Evolutionary conservation across 1,140 invertebrate genomes (phyloP), one percentile per base, ranked within the genome.

Genomic region (Euura saliciscinereae): DNA sequence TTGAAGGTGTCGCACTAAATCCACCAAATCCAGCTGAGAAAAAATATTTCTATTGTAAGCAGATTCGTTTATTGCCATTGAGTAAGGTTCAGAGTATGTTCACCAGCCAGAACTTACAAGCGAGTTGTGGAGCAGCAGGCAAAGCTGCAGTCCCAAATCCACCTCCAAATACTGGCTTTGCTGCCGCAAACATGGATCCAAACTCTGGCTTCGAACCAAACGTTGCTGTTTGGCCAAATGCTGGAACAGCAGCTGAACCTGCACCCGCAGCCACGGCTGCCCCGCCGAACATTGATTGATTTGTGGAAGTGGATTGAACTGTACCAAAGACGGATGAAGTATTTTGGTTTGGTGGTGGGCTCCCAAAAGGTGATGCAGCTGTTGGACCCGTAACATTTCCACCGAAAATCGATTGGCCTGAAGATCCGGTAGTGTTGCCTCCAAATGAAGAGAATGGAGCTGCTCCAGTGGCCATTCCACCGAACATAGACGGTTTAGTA

Each of bases 131-230:
- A 59, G 51, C 51, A 6, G 8, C 51, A 11, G 51, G 13, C 10
- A 59, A 59, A 11, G 51, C 51, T 11, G 51, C 13, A 73, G 75
- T 82, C 75, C 84, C 85, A 77, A 86, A 86, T 70, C 82, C 85
- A 45, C 71, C 44, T 7, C 82, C 79, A 43, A 85, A 86, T 28
- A 69, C 74, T 0, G 77, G 43, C 43, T 81, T 82, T 2, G 78
- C 10, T 2, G 74, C 10, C 4, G 77, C 79, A n/a, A 83, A 83
- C 8, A 42, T 67, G 0, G 77, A 76, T 7, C 82, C 84, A 69
- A 85, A 85, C 1, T 81, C 78, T 43, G 86, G 79, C 73, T 85
- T 83, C 0, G 77, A n/a, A 6, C 81, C 84, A 70, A 87, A 87
- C 3, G 81, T 66, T 2, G 84, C 72, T 51, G 79, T 13, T 73